Evolutionary conservation across 2,888 invertebrate genomes (phyloP).

Genomic region (Rhingia campestris): DNA sequence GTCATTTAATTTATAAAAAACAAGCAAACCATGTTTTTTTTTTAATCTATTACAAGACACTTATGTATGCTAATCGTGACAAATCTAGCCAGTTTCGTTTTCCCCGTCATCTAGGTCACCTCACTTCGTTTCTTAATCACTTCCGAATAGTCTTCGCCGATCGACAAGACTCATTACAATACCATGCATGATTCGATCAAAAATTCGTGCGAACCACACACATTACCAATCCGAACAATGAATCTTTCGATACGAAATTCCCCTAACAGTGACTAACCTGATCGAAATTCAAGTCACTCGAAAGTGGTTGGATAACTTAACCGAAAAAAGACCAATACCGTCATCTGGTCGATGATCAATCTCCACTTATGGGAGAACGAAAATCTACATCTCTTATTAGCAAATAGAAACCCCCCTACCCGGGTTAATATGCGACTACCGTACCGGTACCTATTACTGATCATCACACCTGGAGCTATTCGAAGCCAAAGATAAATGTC

Average conservation of each 20-base stretch:
- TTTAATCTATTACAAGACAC: too few species aligned
- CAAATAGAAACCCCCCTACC: background rate
- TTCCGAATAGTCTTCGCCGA: background rate
- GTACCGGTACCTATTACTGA: constrained; percentile 14
- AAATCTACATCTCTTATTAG: constrained; percentile 4
- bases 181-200: background rate
- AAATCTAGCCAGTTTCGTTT: too few species aligned
- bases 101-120: too few species aligned
- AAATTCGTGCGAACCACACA: background rate
- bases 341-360: constrained; percentile 4
- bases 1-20: too few species aligned
- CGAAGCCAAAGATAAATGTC: constrained; percentile 8
- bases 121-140: too few species aligned
- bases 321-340: background rate
- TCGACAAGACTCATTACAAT: background rate
- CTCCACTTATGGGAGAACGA: background rate
- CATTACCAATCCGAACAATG: background rate
- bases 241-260: too few species aligned
- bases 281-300: background rate
- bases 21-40: too few species aligned
- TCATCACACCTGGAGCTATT: constrained; percentile 38
- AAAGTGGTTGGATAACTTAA: background rate
- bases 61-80: too few species aligned
- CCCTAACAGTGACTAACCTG: constrained; percentile 8
- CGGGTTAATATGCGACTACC: constrained; percentile 8